Percentiles rank a stretch among this genome's conserved stretches.
Evolutionary conservation across 2,888 invertebrate species (phyloP).

Genomic region (Epirrita christyi): DNA sequence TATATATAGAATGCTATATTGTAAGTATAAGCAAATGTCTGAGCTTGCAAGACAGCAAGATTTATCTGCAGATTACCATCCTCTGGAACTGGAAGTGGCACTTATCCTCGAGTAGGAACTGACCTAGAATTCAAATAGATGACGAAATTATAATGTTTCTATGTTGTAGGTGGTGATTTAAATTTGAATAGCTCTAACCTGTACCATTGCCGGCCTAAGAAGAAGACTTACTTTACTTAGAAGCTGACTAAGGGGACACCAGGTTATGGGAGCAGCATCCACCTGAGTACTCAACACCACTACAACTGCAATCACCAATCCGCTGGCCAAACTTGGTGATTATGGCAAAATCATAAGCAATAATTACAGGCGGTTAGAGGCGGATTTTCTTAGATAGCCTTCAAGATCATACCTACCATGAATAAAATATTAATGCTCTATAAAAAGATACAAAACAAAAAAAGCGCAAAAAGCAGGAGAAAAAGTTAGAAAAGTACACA

Average conservation of each 20-base stretch:
- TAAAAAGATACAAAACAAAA: conserved; percentile 14
- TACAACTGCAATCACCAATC: no score
- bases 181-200: conserved; percentile 10
- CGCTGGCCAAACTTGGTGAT: no score
- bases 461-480: conserved; percentile 3
- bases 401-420: background rate
- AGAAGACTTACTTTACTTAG: no score
- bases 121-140: conserved; percentile 57
- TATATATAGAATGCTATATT: background rate
- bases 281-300: no score
- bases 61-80: conserved; percentile 39
- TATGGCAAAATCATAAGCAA: no score
- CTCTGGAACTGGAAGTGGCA: conserved; percentile 43
- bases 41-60: conserved; percentile 27
- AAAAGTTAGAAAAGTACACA: conserved; percentile 36
- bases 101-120: conserved; percentile 57
- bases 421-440: conserved; percentile 7
- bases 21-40: conserved; percentile 8
- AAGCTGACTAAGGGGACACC: no score
- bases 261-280: no score
- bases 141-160: conserved; percentile 26
- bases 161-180: conserved; percentile 8
- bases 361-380: no score
- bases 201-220: background rate
- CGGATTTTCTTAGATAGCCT: background rate